Conservation (phyloP, 1,140 invertebrate species). For the Drosophila leontia region DNA sequence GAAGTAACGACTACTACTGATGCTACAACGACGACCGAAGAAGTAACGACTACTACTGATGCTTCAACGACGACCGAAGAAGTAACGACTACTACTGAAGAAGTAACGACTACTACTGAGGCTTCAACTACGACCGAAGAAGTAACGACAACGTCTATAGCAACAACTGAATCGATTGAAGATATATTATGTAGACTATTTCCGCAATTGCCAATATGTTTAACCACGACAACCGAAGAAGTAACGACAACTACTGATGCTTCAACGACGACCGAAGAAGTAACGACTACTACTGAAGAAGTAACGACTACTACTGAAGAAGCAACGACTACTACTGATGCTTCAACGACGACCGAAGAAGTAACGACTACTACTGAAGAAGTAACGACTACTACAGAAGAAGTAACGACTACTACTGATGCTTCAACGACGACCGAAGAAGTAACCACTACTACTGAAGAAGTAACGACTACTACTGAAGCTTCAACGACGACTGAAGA, state of each 20-base stretch:
- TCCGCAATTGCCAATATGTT: too few species aligned
- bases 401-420: neutral
- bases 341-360: neutral
- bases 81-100: neutral
- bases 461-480: neutral
- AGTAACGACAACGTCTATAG: neutral
- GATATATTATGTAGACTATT: neutral
- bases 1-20: neutral
- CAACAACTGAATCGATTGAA: neutral
- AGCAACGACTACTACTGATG: neutral
- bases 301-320: neutral
- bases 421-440: neutral
- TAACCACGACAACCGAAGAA: neutral
- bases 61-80: too few species aligned
- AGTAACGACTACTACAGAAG: neutral
- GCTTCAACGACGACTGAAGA: too few species aligned
- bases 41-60: neutral
- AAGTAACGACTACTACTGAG: neutral
- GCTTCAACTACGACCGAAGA: neutral
- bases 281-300: neutral
- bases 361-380: neutral
- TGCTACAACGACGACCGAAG: neutral
- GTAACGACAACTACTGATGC: neutral
- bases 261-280: neutral
- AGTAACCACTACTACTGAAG: neutral